Conservation (phyloP, 2,797 vertebrate genomes). For the Philypnodon macrostomus region DNA sequence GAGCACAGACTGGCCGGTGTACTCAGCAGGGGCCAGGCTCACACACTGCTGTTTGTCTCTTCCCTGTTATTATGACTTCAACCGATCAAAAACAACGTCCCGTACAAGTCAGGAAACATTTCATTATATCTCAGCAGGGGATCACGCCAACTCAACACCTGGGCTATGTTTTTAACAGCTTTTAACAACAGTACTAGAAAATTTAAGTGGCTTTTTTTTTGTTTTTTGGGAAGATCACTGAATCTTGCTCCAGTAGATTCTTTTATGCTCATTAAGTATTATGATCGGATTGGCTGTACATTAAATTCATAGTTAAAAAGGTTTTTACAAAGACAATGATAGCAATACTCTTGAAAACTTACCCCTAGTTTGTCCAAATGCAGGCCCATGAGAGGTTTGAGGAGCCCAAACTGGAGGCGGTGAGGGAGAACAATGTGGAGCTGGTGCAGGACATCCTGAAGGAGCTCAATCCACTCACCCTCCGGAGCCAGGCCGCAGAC, state of each 20-base stretch:
- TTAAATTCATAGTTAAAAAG: too few relatives aligned
- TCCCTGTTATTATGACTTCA: constrained; percentile 18
- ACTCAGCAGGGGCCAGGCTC: constrained; percentile 12
- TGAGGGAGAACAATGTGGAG: constrained; percentile 92
- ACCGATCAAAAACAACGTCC: constrained; percentile 19
- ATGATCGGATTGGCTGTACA: too few relatives aligned
- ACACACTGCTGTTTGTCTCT: constrained; percentile 9
- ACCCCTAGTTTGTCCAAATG: constrained; percentile 15
- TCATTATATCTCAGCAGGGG: constrained; percentile 14
- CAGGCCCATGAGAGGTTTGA: constrained; percentile 90
- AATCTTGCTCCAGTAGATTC: too few relatives aligned
- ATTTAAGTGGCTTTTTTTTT: constrained; percentile 5
- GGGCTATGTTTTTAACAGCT: background rate
- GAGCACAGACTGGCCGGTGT: constrained; percentile 10
- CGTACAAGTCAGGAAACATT: constrained; percentile 15
- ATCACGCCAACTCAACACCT: background rate
- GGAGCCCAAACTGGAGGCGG: constrained; percentile 91
- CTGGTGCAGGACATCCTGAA: constrained; percentile 93
- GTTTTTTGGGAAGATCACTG: too few relatives aligned
- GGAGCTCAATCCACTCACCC: constrained; percentile 80
- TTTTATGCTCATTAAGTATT: too few relatives aligned
- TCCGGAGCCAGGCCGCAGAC: constrained; percentile 76
- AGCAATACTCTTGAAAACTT: too few relatives aligned
- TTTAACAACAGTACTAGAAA: too few relatives aligned
- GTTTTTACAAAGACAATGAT: too few relatives aligned